Evolutionary conservation across 2,797 vertebrate species (phyloP), one percentile per base, ranked within the genome.

Genomic region (Eleutherodactylus coqui): DNA sequence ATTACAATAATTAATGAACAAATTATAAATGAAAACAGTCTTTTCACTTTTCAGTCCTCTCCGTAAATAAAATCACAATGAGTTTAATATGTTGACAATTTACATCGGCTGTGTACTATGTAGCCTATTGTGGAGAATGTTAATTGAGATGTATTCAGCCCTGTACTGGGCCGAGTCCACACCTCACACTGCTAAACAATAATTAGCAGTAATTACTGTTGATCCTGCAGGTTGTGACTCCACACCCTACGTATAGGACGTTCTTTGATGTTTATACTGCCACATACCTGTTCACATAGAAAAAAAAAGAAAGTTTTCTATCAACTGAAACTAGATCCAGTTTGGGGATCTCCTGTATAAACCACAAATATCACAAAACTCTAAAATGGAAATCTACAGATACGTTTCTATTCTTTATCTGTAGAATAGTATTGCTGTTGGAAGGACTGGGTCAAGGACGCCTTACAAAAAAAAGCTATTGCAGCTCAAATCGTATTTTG

Each of bases 1-100:
- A 86, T 86, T 86, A 86, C 85, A 67, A 82, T 82, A 70, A 86
- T 86, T 86, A 86, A 75, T 70, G 69, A 82, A 47, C 45, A 77
- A 76, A 86, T 77, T 77, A 82, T 53, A 77, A 86, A 76, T 76
- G 62, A 75, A 69, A 80, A 55, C 67, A 62, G 51, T 75, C 77
- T 80, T 80, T 81, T 80, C 70, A 80, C 53, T 43, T 72, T 72
- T 73, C 24, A 4, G 21, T 45, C 69, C 41, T 41, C 72, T 41
- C 60, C 14, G 81, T 82, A 82, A 82, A 86, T 70, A 82, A 51
- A 60, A 69, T 77, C 76, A 51, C 45, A 60, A 70, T 27, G 27
- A 55, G 7, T 55, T 69, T 77, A 82, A 76, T 76, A 51, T 51
- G 38, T 45, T 76, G 58, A 38, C 79, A 76, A 73, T 85, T 62